A percentile compares a stretch with the other conserved stretches of the same genome.
These are phyloP conservation scores for Palythoa heliodiscus DNA, from an alignment of 92 coral and sea anemone genomes.

Conservation along the genomic window DNA sequence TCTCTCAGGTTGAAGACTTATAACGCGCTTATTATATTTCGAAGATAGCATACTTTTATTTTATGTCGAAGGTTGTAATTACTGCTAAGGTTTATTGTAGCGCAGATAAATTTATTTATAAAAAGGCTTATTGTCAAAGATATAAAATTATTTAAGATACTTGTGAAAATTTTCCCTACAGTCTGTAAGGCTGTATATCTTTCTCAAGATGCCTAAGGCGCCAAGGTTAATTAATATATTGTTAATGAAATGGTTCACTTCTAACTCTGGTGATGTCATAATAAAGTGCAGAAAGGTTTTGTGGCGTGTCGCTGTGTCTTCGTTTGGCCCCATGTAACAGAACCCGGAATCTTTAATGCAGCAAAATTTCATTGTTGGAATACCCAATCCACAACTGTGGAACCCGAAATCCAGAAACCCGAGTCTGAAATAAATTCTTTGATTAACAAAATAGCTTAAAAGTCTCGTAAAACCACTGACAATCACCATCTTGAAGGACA, in stretches of 20 bases:
- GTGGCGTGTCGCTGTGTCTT: background rate
- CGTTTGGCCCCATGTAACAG: background rate
- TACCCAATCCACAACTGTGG: too few species aligned
- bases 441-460: too few species aligned
- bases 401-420: too few species aligned
- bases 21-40: background rate
- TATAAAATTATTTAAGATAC: conserved; percentile 41
- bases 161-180: conserved; percentile 1
- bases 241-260: conserved; percentile 8
- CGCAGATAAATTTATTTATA: conserved; percentile 46
- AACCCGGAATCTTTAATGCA: too few species aligned
- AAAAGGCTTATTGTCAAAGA: conserved; percentile 22
- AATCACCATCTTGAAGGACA: too few species aligned
- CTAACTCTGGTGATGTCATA: background rate
- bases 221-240: conserved; percentile 28
- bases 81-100: conserved; percentile 18
- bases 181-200: conserved; percentile 21
- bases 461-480: too few species aligned
- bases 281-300: background rate
- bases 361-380: too few species aligned
- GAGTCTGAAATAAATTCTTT: too few species aligned
- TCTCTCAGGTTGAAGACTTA: background rate
- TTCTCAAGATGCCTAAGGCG: background rate
- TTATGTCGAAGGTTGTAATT: conserved; percentile 19
- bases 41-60: conserved; percentile 5